Evolutionary conservation across 2,113 vertebrate genomes (phyloP).

Genomic region (Cololabis saira): DNA sequence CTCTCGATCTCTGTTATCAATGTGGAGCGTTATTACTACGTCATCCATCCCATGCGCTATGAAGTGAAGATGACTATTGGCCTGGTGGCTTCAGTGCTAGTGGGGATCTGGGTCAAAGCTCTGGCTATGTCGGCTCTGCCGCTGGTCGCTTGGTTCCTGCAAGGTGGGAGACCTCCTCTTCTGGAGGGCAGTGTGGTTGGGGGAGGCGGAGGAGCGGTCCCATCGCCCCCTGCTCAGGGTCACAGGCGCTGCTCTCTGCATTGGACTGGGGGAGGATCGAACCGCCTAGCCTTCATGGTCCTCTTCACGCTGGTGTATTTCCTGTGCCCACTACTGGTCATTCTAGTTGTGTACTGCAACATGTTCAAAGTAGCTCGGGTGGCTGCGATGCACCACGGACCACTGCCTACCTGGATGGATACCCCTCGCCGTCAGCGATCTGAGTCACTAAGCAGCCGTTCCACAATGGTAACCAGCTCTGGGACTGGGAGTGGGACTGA

Average conservation of each 20-base stretch:
- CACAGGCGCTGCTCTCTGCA: conserved; percentile 90
- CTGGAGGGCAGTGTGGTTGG: conserved; percentile 61
- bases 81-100: conserved; percentile 90
- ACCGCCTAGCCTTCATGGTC: conserved; percentile 92
- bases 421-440: conserved; percentile 90
- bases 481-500: conserved; percentile 76
- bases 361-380: conserved; percentile 98
- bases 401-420: conserved; percentile 95
- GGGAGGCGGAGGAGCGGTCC: conserved; percentile 47
- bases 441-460: conserved; percentile 93
- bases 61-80: conserved; percentile 96
- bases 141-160: conserved; percentile 88
- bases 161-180: conserved; percentile 74
- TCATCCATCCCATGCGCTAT: conserved; percentile 98
- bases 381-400: conserved; percentile 94
- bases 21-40: conserved; percentile 96
- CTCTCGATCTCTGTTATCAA: conserved; percentile 98
- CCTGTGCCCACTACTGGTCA: conserved; percentile 91
- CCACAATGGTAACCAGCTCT: conserved; percentile 94
- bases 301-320: conserved; percentile 94
- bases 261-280: conserved; percentile 88
- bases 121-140: conserved; percentile 92
- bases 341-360: conserved; percentile 96
- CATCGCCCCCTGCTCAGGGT: conserved; percentile 51
- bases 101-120: conserved; percentile 96